phyloP scores from a whole-genome alignment of 1,140 invertebrate species.

The Hypothenemus hampei region DNA sequence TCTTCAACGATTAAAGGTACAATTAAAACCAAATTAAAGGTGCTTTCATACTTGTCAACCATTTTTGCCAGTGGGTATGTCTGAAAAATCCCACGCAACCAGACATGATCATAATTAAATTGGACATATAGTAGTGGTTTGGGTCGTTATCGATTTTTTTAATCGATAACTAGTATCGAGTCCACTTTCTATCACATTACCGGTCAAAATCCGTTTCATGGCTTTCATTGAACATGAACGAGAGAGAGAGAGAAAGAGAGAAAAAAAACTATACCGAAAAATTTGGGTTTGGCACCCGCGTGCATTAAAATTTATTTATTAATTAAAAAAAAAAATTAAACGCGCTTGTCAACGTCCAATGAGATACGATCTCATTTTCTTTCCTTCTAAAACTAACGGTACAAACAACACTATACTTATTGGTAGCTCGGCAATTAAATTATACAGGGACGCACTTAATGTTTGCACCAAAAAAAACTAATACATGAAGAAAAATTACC shows the following conservation, averaged over 20 bases:
- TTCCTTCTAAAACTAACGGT: not conserved
- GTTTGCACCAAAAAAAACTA: not conserved
- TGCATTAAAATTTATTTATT: slow-evolving; percentile 8
- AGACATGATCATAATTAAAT: too few relatives aligned
- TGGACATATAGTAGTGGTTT: too few relatives aligned
- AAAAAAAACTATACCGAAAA: slow-evolving; percentile 5
- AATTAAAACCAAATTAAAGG: not conserved
- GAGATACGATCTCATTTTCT: slow-evolving; percentile 1
- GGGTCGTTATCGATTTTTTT: too few relatives aligned
- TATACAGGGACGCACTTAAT: not conserved
- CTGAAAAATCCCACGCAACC: too few relatives aligned
- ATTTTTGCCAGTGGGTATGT: too few relatives aligned
- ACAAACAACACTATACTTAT: not conserved
- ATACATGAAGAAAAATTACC: slow-evolving; percentile 1
- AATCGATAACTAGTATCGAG: too few relatives aligned
- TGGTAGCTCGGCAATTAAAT: not conserved
- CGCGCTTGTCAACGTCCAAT: slow-evolving; percentile 2
- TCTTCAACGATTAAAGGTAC: not conserved
- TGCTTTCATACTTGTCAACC: not conserved
- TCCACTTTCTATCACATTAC: too few relatives aligned
- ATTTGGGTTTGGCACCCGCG: slow-evolving; percentile 9
- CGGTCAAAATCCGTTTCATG: slow-evolving; percentile 1
- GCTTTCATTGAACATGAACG: slow-evolving; percentile 9
- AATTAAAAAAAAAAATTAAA: slow-evolving; percentile 7
- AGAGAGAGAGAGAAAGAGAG: too few relatives aligned